Conservation (phyloP, 1,140 invertebrate species). For the Pogonus chalceus region DNA sequence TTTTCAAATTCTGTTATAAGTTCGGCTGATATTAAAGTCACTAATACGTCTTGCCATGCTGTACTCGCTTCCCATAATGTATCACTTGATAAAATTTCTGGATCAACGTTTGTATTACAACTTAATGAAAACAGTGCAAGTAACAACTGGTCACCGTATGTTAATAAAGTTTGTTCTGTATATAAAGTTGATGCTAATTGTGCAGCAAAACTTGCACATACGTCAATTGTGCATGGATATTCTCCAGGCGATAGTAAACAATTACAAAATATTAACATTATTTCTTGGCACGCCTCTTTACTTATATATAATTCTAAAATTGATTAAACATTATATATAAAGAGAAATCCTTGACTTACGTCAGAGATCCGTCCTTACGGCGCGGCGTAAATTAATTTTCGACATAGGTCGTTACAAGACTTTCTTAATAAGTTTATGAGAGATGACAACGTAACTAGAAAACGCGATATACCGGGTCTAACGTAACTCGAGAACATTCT, state of each 20-base stretch:
- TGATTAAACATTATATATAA: conserved; percentile 5
- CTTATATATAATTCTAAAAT: conserved; percentile 41
- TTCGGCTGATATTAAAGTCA: conserved; percentile 22
- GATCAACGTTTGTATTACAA: conserved; percentile 26
- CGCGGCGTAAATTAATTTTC: no score
- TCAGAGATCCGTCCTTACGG: no score
- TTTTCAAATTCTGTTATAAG: conserved; percentile 23
- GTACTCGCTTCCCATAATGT: conserved; percentile 42
- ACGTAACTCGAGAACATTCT: no score
- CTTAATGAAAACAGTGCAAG: conserved; percentile 37
- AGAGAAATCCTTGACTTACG: no score
- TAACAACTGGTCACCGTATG: conserved; percentile 32
- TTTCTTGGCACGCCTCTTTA: conserved; percentile 36
- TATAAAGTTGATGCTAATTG: conserved; percentile 39
- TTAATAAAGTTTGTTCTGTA: conserved; percentile 28
- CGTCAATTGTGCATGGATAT: conserved; percentile 32
- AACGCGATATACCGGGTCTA: no score
- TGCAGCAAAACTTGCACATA: conserved; percentile 39
- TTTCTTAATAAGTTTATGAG: no score
- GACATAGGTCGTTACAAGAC: no score
- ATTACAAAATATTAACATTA: conserved; percentile 36
- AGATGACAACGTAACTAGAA: no score
- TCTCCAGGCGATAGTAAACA: conserved; percentile 25
- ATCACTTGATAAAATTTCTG: conserved; percentile 36
- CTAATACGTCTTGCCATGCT: conserved; percentile 43